Base-by-base conservation (phyloP, 2,888 invertebrate species). In the Allolobophora icterica region DNA sequence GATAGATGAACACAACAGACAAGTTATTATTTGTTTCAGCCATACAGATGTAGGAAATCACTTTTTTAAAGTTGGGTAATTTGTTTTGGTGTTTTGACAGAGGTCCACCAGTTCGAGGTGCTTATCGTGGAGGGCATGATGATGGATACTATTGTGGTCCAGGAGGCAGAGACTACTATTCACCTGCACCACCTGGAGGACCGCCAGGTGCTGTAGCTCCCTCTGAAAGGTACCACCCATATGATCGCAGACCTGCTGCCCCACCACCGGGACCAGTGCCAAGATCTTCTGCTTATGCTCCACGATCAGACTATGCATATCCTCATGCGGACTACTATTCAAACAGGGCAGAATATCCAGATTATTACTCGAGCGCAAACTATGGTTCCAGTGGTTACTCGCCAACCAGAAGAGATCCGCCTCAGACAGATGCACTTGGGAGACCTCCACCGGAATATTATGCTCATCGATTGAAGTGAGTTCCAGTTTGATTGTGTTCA, bases 401-500 rank as follows among this genome's bases (percentile, higher is more conserved):
- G 11, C 30, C 71, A 71, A 71, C 71, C 30, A 71, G 71, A 24
- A 87, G 87, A 87, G 87, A 87, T 35, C 87, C 34, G 21, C 87
- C 87, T 35, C 35, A 87, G 38, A 87, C 87, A 35, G 87, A 87
- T 87, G 87, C 34, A 87, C 87, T 87, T 87, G 87, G 87, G 2
- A 87, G 87, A 87, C 87, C 87, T 19, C 87, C 87, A 87, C 87
- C 87, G 13, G 87, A 87, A 87, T 87, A 87, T 24, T 87, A 87
- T 87, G 87, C 87, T 87, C 87, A 87, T 35, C 34, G 87, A 87
- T 35, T 87, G 38, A 87, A 87, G 87, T 87, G 87, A 87, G 87
- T 87, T 87, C 35, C 71, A 71, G 71, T n/a, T 30, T 71, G n/a
- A 71, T n/a, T 71, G 71, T 71, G 71, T 30, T n/a, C 30, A 45